A percentile compares a stretch with the other conserved stretches of the same genome.
These are phyloP conservation scores for Dioctria linearis DNA, from an alignment of 2,888 invertebrate species.

Conservation along the genomic window DNA sequence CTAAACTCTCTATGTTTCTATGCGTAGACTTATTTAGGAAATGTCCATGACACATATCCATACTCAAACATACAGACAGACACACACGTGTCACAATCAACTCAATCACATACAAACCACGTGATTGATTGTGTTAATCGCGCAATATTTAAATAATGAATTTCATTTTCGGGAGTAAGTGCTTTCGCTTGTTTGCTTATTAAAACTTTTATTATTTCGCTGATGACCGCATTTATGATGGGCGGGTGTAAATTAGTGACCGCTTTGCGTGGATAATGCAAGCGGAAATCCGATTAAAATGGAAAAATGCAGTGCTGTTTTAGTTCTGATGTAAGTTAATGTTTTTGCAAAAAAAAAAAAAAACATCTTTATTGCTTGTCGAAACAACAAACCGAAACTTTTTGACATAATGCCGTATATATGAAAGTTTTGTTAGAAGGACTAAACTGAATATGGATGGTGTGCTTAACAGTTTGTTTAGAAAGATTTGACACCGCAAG, in stretches of 20 bases:
- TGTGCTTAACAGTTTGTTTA: too few species aligned
- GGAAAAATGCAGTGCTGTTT: background rate
- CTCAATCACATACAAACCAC: background rate
- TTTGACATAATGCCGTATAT: background rate
- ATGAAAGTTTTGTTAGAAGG: too few species aligned
- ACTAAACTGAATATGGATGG: too few species aligned
- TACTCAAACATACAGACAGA: background rate
- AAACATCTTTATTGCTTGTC: background rate
- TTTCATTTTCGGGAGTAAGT: background rate
- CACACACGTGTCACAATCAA: background rate
- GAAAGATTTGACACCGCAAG: too few species aligned
- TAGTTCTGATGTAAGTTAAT: background rate
- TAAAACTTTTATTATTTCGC: conserved; percentile 5
- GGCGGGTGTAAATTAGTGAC: background rate
- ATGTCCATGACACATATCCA: too few species aligned
- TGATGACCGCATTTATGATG: background rate
- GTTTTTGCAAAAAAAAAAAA: background rate
- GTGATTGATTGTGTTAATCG: conserved; percentile 7
- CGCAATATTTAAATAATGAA: background rate
- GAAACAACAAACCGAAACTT: background rate
- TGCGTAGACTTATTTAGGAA: too few species aligned
- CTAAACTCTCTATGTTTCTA: too few species aligned
- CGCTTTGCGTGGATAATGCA: background rate
- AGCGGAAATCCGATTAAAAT: background rate
- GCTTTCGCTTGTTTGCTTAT: background rate